Evolutionary conservation across 2,797 vertebrate species (phyloP).

Genomic region (Anomalospiza imberbis): DNA sequence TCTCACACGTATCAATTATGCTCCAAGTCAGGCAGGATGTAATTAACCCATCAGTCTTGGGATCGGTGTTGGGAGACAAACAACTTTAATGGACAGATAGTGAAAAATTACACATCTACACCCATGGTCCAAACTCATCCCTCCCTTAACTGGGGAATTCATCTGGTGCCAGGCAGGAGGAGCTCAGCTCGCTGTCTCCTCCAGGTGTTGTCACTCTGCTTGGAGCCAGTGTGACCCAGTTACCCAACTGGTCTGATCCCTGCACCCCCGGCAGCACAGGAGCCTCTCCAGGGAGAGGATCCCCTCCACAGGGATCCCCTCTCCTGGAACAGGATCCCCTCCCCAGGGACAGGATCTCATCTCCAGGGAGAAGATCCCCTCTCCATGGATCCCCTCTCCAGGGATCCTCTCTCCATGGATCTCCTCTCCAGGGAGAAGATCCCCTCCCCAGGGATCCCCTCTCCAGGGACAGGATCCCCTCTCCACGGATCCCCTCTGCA

Average conservation of each 20-base stretch:
- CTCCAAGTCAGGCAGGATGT: constrained; percentile 8
- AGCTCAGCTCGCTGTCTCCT: neutral
- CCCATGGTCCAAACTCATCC: neutral
- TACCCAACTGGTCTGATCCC: neutral
- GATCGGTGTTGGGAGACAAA: constrained; percentile 26
- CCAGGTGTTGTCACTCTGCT: neutral
- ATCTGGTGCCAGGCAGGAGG: neutral
- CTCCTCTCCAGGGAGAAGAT: too few relatives aligned
- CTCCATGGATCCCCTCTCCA: too few relatives aligned
- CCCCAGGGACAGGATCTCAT: too few relatives aligned
- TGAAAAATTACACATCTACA: neutral
- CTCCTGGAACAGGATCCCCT: neutral
- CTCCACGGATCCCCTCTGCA: too few relatives aligned
- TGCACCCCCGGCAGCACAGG: neutral
- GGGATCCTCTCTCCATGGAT: too few relatives aligned
- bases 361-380: too few relatives aligned
- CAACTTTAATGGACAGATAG: neutral
- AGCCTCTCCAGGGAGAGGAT: neutral
- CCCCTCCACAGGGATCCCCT: neutral
- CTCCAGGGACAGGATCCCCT: too few relatives aligned
- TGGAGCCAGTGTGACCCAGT: neutral
- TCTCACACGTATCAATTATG: neutral
- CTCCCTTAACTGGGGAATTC: neutral
- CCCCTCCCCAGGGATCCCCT: neutral
- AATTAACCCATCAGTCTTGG: constrained; percentile 45